A percentile compares a stretch with the other conserved stretches of the same genome.
Evolutionary conservation across 2,113 vertebrate species (phyloP).

Genomic region (Hyla sarda): DNA sequence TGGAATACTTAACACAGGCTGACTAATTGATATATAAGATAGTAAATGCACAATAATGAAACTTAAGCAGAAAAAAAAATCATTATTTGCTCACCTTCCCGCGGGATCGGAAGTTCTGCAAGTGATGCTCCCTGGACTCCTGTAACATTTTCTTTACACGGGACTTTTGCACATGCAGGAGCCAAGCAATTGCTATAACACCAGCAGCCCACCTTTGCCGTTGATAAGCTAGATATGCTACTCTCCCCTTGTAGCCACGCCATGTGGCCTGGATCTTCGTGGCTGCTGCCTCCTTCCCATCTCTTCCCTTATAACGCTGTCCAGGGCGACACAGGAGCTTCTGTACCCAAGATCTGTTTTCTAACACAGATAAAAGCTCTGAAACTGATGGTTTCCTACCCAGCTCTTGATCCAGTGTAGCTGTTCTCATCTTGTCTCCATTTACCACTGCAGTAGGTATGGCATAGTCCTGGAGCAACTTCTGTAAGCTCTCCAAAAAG

Average conservation of each 20-base stretch:
- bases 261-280: constrained; percentile 77
- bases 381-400: constrained; percentile 60
- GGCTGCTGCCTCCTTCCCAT: constrained; percentile 71
- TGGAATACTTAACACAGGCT: too few relatives aligned
- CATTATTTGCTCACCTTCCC: constrained; percentile 78
- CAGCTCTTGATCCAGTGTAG: constrained; percentile 66
- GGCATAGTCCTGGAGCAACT: constrained; percentile 76
- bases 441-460: constrained; percentile 75
- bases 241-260: constrained; percentile 70
- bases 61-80: constrained; percentile 64
- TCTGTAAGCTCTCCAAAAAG: constrained; percentile 70
- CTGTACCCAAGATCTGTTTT: constrained; percentile 71
- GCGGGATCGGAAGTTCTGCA: constrained; percentile 83
- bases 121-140: constrained; percentile 78
- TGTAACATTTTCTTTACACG: constrained; percentile 73
- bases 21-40: too few relatives aligned
- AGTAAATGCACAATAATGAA: constrained; percentile 25
- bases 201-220: constrained; percentile 78
- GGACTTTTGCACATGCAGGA: constrained; percentile 67
- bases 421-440: constrained; percentile 67
- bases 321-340: constrained; percentile 70
- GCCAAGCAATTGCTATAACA: constrained; percentile 78
- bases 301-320: constrained; percentile 78
- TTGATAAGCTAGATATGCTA: constrained; percentile 65
- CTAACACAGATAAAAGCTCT: constrained; percentile 72